phyloP scores from a whole-genome alignment of 35 echinoderm and acorn worm genomes.

The Ophioderma brevispina region DNA sequence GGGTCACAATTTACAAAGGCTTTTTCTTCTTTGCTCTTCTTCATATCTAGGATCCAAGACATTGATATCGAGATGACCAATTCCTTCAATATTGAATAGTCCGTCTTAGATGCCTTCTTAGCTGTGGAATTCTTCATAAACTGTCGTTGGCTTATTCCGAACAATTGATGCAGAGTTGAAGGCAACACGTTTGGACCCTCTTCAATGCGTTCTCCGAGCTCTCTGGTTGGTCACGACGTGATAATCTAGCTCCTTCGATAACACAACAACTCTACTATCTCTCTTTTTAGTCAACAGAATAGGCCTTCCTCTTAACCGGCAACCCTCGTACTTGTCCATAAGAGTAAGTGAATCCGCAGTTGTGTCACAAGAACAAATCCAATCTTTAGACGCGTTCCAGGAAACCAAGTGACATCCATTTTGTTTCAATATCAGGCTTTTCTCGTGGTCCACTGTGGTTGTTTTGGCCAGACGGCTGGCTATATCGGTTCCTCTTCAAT shows the following conservation, averaged over 20 bases:
- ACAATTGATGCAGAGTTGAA: not conserved
- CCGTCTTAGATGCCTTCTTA: not conserved
- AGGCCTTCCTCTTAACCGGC: not conserved
- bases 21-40: not conserved
- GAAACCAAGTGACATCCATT: conserved; percentile 32
- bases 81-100: not conserved
- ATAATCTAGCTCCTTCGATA: not conserved
- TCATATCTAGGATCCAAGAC: not conserved
- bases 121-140: not conserved
- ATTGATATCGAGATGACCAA: not conserved
- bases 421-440: not conserved
- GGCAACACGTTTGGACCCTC: not conserved
- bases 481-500: not conserved
- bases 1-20: not conserved
- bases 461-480: not conserved
- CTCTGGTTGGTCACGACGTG: conserved; percentile 5
- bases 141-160: not conserved
- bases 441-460: not conserved
- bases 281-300: not conserved
- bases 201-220: conserved; percentile 18
- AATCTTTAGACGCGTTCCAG: not conserved
- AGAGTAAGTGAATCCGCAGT: not conserved
- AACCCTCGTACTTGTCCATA: not conserved
- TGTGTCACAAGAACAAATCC: conserved; percentile 25
- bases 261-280: conserved; percentile 22